A percentile compares a stretch with the other conserved stretches of the same genome.
These are phyloP conservation scores for Danio choprae DNA, from an alignment of 2,797 vertebrate genomes.

Conservation along the genomic window DNA sequence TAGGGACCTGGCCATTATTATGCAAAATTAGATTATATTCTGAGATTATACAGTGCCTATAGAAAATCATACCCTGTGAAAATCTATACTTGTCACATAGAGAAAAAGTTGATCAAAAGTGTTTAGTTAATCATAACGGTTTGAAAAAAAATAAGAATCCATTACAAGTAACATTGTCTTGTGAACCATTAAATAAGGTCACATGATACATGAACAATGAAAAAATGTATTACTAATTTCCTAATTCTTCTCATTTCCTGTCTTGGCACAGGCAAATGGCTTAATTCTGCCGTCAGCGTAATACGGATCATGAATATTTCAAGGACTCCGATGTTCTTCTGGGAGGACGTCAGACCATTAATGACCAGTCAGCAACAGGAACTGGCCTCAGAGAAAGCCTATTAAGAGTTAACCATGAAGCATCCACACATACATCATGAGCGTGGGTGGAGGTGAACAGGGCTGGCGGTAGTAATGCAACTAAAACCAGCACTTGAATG, in stretches of 20 bases:
- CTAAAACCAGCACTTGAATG: slow-evolving; percentile 56
- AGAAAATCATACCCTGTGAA: too few species aligned
- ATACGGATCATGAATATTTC: slow-evolving; percentile 77
- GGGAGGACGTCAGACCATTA: slow-evolving; percentile 72
- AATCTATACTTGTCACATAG: too few species aligned
- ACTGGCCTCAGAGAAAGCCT: slow-evolving; percentile 62
- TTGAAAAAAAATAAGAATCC: background rate
- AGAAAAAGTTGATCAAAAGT: background rate
- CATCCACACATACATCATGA: slow-evolving; percentile 60
- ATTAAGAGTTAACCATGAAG: slow-evolving; percentile 72
- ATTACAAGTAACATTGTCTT: background rate
- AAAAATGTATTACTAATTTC: slow-evolving; percentile 50
- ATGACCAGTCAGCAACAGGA: slow-evolving; percentile 68
- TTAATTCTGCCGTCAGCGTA: slow-evolving; percentile 59
- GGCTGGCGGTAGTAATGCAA: slow-evolving; percentile 56
- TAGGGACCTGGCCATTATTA: too few species aligned
- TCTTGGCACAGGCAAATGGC: slow-evolving; percentile 65
- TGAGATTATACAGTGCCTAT: too few species aligned
- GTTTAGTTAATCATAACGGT: background rate
- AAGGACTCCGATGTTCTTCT: slow-evolving; percentile 74
- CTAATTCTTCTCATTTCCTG: slow-evolving; percentile 44
- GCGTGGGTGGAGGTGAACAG: slow-evolving; percentile 57
- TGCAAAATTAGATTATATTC: too few species aligned
- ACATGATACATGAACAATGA: slow-evolving; percentile 65
- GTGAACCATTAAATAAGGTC: slow-evolving; percentile 37